Evolutionary conservation across 2,113 vertebrate species (phyloP), one percentile per base, ranked within the genome.

Genomic region (Limnothrissa miodon): DNA sequence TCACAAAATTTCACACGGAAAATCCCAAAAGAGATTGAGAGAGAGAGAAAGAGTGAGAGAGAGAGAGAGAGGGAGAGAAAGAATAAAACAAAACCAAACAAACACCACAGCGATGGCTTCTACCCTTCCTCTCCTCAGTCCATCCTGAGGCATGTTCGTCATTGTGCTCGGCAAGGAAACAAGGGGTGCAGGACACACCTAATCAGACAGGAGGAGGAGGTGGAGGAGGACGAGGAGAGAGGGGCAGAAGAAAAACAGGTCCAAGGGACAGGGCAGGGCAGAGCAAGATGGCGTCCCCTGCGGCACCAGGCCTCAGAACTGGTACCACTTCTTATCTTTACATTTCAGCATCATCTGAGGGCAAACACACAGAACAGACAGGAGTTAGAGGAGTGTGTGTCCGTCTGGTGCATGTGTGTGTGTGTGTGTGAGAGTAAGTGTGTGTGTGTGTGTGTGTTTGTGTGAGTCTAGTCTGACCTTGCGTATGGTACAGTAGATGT

Each of bases 261-360:
- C 42, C 25, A 59, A 83, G 25, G 80, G 80, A 84, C 5, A 15
- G 56, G 78, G 51, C 51, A 82, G 19, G 78, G 80, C 51, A 82
- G 19, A 70, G 80, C 66, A 84, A 93, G 92, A 88, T 84, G 92
- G 88, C 87, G 70, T 25, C 85, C 85, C 82, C 82, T 36, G 82
- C 59, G 0, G 15, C 66, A 36, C 62, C 78, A 19, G 86, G 8
- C 85, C 94, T 99, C 96, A 99, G 96, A 99, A 97, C 90, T 99
- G 98, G 95, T 99, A 99, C 98, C 98, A 99, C 90, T 99, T 99
- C 92, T 99, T 99, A 93, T 99, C 98, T 95, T 99, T 99, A 94
- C 96, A 99, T 94, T 99, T 99, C 91, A 99, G 90, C 98, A 99
- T 99, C 97, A 99, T 98, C 98, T 99, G 89, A 74, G 88, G 84